Conservation (phyloP, 2,888 invertebrate genomes). For the Slavum lentiscoides region DNA sequence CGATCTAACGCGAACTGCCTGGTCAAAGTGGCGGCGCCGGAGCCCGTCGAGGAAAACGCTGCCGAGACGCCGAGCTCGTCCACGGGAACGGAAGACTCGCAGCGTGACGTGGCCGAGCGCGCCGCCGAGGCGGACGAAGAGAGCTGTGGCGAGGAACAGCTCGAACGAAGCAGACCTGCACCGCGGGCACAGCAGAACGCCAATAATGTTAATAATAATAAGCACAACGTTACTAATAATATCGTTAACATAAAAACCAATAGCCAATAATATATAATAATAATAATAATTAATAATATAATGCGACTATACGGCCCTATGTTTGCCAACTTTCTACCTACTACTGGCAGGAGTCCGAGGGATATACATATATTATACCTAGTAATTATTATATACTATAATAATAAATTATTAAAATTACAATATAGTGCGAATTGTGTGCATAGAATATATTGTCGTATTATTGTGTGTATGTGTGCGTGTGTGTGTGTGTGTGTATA, state of each 20-base stretch:
- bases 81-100: constrained; percentile 57
- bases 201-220: not conserved
- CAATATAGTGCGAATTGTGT: too few relatives aligned
- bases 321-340: constrained; percentile 51
- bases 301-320: not conserved
- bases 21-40: constrained; percentile 47
- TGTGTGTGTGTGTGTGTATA: too few relatives aligned
- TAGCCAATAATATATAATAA: not conserved
- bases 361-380: not conserved
- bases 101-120: constrained; percentile 55
- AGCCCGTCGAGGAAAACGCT: constrained; percentile 28
- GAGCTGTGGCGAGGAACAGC: constrained; percentile 56
- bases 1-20: constrained; percentile 45
- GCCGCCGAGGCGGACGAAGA: constrained; percentile 57
- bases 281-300: not conserved
- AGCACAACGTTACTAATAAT: constrained; percentile 2
- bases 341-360: not conserved
- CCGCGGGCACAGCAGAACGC: constrained; percentile 22
- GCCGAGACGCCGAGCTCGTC: constrained; percentile 57
- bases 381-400: not conserved
- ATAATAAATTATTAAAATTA: too few relatives aligned
- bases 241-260: not conserved
- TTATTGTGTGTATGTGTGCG: too few relatives aligned
- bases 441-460: too few relatives aligned
- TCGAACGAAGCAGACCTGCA: constrained; percentile 9